Evolutionary conservation across 2,113 vertebrate species (phyloP), one percentile per base, ranked within the genome.

Genomic region (Lampris megalopsis): DNA sequence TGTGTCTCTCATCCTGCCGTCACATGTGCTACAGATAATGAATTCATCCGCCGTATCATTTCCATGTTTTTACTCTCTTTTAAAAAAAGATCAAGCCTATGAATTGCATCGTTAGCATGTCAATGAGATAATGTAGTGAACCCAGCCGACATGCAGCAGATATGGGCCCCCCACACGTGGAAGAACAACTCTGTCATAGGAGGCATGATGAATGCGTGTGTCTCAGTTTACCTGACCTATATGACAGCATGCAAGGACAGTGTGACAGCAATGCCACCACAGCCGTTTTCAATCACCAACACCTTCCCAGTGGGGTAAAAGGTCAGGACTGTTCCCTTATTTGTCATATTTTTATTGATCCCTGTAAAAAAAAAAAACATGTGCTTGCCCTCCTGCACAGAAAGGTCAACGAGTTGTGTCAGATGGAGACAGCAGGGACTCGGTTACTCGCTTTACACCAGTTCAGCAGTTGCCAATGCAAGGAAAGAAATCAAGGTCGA

Each of bases 81-180:
- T 40, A 40, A 43, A 73, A 77, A 68, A 10, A 36, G 0, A 49
- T 42, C 24, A 58, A 82, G 77, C 76, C 56, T 75, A 83, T 85
- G 48, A 60, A 69, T 72, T 10, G 76, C 76, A 65, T 40, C 52
- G 68, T 76, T 86, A 73, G 84, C 80, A 80, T 83, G 71, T 42
- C 1, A 7, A 58, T 72, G 53, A 60, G 38, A 59, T 83, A 71
- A 59, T 57, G n/a, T 52, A 57, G 3, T 76, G 48, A 82, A 58
- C 40, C 63, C 8, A 41, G 60, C 47, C 13, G 1, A 50, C 11
- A 6, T 37, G 37, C 11, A 45, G 49, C 69, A 61, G 61, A 89
- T 86, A 81, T 68, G 75, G 80, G 80, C 40, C 37, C 36, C 40
- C 37, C 36, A n/a, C 40, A 40, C 49, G 52, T 56, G 6, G 38